phyloP scores from a whole-genome alignment of 2,113 vertebrate genomes.

The Siniperca knerii region DNA sequence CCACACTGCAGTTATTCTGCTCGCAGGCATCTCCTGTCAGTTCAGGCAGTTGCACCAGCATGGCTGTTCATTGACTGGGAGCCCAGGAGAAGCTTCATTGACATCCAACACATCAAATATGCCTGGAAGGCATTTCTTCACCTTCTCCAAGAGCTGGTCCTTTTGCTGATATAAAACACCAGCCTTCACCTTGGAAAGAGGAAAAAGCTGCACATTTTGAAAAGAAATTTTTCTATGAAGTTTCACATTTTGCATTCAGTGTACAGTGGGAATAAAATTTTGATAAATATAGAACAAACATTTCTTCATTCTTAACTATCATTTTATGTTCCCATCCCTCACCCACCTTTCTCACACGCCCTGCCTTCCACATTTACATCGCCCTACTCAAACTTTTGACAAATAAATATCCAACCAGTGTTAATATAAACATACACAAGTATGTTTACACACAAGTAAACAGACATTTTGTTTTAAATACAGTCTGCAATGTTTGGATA shows the following conservation, averaged over 20 bases:
- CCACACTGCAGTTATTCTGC: slow-evolving; percentile 45
- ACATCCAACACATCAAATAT: slow-evolving; percentile 72
- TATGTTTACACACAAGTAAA: neutral
- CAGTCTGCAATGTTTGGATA: neutral
- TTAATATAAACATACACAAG: neutral
- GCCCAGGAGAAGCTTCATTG: slow-evolving; percentile 64
- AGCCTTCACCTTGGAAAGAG: slow-evolving; percentile 31
- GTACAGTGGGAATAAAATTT: neutral
- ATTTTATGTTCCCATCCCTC: neutral
- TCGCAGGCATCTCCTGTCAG: slow-evolving; percentile 66
- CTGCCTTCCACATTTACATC: neutral
- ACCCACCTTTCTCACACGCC: neutral
- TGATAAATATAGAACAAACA: slow-evolving; percentile 1
- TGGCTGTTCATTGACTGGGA: slow-evolving; percentile 52
- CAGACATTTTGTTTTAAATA: neutral
- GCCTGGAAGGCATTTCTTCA: slow-evolving; percentile 59
- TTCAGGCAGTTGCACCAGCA: slow-evolving; percentile 40
- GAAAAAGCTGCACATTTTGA: slow-evolving; percentile 8
- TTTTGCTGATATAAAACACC: slow-evolving; percentile 42
- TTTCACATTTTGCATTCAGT: slow-evolving; percentile 17
- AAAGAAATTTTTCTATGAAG: neutral
- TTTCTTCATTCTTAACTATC: neutral
- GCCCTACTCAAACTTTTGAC: neutral
- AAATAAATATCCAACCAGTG: neutral
- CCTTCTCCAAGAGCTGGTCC: slow-evolving; percentile 45